A percentile compares a stretch with the other conserved stretches of the same genome.
Conservation (phyloP, 2,888 invertebrate genomes). For the Drosophila mercatorum region DNA sequence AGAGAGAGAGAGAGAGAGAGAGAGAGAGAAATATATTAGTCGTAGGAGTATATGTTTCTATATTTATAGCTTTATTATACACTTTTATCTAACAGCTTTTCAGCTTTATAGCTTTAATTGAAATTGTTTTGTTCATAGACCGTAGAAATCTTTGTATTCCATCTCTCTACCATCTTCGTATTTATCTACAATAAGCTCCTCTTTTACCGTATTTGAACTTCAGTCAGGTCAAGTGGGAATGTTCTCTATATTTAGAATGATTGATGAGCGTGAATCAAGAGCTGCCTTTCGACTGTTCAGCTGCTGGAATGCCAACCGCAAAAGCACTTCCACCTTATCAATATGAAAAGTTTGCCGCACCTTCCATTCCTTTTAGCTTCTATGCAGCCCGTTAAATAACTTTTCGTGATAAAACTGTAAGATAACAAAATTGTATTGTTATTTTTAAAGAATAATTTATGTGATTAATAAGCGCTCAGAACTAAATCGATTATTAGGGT, state of each 20-base stretch:
- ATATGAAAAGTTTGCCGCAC: constrained; percentile 2
- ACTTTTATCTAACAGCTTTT: neutral
- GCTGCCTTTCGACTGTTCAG: neutral
- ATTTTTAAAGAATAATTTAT: neutral
- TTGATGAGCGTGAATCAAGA: constrained; percentile 38
- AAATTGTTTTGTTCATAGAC: neutral
- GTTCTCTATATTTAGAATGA: constrained; percentile 18
- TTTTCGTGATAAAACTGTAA: neutral
- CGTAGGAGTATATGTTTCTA: too few species aligned
- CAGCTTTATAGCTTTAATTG: neutral
- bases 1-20: too few species aligned
- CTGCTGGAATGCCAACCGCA: neutral
- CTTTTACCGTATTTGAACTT: neutral
- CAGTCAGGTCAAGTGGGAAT: constrained; percentile 10
- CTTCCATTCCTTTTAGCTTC: neutral
- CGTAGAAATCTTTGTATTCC: neutral
- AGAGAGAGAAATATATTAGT: too few species aligned
- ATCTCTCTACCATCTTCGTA: neutral
- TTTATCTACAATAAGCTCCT: neutral
- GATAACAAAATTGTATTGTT: neutral
- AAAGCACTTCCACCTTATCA: constrained; percentile 8
- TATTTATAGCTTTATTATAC: too few species aligned
- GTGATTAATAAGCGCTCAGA: too few species aligned
- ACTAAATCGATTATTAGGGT: too few species aligned
- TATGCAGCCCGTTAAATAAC: neutral